Evolutionary conservation across 2,113 vertebrate genomes (phyloP).

Genomic region (Nerophis lumbriciformis): DNA sequence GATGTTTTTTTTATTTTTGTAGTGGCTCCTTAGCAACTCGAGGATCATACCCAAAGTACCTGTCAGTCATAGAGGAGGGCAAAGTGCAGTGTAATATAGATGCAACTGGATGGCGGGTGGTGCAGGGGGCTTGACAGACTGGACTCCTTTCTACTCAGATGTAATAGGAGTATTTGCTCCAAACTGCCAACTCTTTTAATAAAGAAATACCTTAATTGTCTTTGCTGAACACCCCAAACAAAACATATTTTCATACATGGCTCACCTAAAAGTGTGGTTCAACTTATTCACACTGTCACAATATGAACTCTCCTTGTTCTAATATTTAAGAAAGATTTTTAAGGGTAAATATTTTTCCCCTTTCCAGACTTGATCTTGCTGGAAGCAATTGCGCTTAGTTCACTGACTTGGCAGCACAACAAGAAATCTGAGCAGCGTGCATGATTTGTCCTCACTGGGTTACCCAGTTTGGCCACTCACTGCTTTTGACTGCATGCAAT

Average conservation of each 20-base stretch:
- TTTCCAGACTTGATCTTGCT: constrained; percentile 7
- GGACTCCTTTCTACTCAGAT: constrained; percentile 1
- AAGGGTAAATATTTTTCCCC: constrained; percentile 26
- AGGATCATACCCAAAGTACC: not conserved
- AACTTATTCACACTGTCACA: not conserved
- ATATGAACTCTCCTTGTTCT: constrained; percentile 18
- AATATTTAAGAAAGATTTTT: constrained; percentile 32
- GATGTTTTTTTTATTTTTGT: no score
- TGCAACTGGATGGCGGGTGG: not conserved
- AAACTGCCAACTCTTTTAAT: constrained; percentile 19
- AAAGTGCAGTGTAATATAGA: constrained; percentile 14
- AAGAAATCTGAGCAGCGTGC: constrained; percentile 36
- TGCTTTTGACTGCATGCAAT: constrained; percentile 21
- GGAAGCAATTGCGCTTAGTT: constrained; percentile 27
- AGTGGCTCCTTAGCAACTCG: no score
- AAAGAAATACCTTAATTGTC: constrained; percentile 27
- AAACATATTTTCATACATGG: constrained; percentile 17
- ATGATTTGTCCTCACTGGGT: constrained; percentile 23
- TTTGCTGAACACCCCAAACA: constrained; percentile 16
- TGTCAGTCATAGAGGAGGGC: constrained; percentile 18
- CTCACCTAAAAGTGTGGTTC: not conserved
- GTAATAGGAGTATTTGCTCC: constrained; percentile 31
- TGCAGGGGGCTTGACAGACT: not conserved
- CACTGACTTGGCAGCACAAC: constrained; percentile 27
- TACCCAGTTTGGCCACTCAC: constrained; percentile 5